Evolutionary conservation across 2,113 vertebrate species (phyloP).

Genomic region (Mus musculus): GRCm39 chr1:163845001-163845500

Average conservation of each 20-base stretch:
- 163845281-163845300: background rate
- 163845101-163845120: background rate
- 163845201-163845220: background rate
- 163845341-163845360: background rate
- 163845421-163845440: background rate
- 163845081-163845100: background rate
- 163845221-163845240: background rate
- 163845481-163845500: background rate
- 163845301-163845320: background rate
- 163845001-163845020: background rate
- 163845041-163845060: background rate
- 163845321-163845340: background rate
- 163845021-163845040: background rate
- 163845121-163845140: background rate
- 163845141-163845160: background rate
- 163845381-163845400: background rate
- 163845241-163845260: background rate
- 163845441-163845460: background rate
- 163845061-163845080: background rate
- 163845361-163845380: background rate
- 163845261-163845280: background rate
- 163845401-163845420: background rate
- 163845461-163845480: background rate
- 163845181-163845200: background rate
- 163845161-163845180: background rate